phyloP scores from a whole-genome alignment of 2,888 invertebrate species.

The Coenonympha glycerion region DNA sequence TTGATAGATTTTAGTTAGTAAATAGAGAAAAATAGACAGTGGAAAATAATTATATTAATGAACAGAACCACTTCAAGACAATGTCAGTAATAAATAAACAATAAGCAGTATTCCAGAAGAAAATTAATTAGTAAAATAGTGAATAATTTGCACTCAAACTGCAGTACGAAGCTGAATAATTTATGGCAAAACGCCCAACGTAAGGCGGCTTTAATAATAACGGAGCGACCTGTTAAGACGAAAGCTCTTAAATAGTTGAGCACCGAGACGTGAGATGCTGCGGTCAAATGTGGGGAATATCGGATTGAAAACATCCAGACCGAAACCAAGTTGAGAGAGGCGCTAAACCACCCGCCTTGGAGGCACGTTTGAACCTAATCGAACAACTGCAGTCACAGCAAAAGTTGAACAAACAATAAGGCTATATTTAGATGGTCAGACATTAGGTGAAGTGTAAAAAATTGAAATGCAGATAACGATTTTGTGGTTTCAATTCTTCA shows the following conservation, averaged over 20 bases:
- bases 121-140: too few relatives aligned
- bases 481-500: too few relatives aligned
- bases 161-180: not conserved
- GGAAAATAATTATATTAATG: too few relatives aligned
- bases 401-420: too few relatives aligned
- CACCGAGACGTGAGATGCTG: slow-evolving; percentile 13
- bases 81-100: not conserved
- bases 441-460: too few relatives aligned
- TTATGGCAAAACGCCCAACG: slow-evolving; percentile 4
- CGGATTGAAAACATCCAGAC: slow-evolving; percentile 10
- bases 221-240: slow-evolving; percentile 13
- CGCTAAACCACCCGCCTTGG: not conserved
- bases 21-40: too few relatives aligned
- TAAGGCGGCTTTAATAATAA: slow-evolving; percentile 12
- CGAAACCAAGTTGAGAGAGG: slow-evolving; percentile 2
- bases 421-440: too few relatives aligned
- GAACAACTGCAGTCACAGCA: slow-evolving; percentile 2
- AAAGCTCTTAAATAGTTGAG: slow-evolving; percentile 21
- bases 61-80: not conserved
- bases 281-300: slow-evolving; percentile 13
- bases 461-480: too few relatives aligned
- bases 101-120: not conserved
- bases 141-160: not conserved
- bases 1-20: too few relatives aligned
- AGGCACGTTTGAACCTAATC: slow-evolving; percentile 12